Conservation (phyloP, 2,888 invertebrate genomes). For the Macrostomum cliftonense region DNA sequence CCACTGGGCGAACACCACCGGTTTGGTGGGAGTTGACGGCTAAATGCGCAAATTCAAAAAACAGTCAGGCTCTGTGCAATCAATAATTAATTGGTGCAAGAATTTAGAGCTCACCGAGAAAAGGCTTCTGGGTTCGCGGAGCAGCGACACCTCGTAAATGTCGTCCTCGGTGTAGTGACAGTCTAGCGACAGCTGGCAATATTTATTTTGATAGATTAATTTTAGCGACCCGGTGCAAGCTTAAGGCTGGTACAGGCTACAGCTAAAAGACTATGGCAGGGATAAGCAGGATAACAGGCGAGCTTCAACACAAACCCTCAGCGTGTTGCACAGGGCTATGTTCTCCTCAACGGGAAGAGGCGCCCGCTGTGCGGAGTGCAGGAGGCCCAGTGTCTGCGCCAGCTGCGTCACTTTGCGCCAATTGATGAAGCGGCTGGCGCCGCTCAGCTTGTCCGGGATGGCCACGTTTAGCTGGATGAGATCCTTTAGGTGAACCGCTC, state of each 20-base stretch:
- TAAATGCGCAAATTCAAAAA: no score
- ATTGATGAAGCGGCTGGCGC: slow-evolving; percentile 23
- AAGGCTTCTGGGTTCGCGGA: slow-evolving; percentile 41
- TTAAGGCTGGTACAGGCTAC: no score
- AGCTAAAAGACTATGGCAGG: no score
- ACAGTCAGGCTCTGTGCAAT: no score
- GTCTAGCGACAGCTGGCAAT: slow-evolving; percentile 44
- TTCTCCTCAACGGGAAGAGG: slow-evolving; percentile 41
- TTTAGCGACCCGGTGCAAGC: no score
- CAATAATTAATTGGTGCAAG: no score
- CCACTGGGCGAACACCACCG: slow-evolving; percentile 44
- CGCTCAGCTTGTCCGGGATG: slow-evolving; percentile 26
- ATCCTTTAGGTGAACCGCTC: slow-evolving; percentile 46
- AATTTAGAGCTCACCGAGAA: not conserved
- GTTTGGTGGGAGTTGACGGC: slow-evolving; percentile 23
- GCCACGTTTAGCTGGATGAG: slow-evolving; percentile 19
- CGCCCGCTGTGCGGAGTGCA: slow-evolving; percentile 35
- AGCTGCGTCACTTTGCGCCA: slow-evolving; percentile 43
- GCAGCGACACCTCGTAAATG: slow-evolving; percentile 44
- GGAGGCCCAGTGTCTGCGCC: slow-evolving; percentile 40
- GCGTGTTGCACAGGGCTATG: slow-evolving; percentile 44
- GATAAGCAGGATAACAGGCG: slow-evolving; percentile 4
- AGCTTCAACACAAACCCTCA: slow-evolving; percentile 34
- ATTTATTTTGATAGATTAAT: no score
- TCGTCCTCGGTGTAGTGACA: slow-evolving; percentile 45